phyloP scores from a whole-genome alignment of 1,140 invertebrate genomes.

The Lepidostoma basale region DNA sequence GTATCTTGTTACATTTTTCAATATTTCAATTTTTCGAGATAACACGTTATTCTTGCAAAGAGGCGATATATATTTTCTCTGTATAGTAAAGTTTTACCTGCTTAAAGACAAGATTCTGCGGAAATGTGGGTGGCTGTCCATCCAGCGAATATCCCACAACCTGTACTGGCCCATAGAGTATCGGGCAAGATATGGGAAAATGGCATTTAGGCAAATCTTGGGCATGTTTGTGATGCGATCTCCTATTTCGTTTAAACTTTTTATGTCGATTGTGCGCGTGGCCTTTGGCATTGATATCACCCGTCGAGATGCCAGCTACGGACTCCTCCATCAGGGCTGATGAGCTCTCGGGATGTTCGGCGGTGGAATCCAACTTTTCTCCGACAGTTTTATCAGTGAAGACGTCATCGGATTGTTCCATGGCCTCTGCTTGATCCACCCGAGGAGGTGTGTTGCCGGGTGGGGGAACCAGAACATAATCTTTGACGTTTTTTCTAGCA shows the following conservation, averaged over 20 bases:
- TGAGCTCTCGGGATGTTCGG: not conserved
- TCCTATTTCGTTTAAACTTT: constrained; percentile 53
- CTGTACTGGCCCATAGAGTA: constrained; percentile 80
- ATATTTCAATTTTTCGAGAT: no score
- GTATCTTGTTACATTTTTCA: no score
- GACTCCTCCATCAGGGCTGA: not conserved
- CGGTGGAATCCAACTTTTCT: constrained; percentile 16
- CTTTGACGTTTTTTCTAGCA: constrained; percentile 80
- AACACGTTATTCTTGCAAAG: no score
- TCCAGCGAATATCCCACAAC: constrained; percentile 65
- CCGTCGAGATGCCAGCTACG: not conserved
- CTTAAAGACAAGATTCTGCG: constrained; percentile 85
- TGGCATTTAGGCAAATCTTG: constrained; percentile 53
- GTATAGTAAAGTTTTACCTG: constrained; percentile 72
- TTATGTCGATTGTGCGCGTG: constrained; percentile 46
- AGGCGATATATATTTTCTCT: not conserved
- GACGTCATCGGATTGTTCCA: constrained; percentile 15
- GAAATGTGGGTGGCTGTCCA: constrained; percentile 68
- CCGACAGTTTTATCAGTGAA: not conserved
- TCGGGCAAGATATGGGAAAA: constrained; percentile 86
- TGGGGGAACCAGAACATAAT: constrained; percentile 62
- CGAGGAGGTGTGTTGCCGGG: constrained; percentile 24
- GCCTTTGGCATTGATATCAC: not conserved
- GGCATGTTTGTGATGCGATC: constrained; percentile 51
- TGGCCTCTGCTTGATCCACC: not conserved